A percentile compares a stretch with the other conserved stretches of the same genome.
These are phyloP conservation scores for Anagrus nilaparvatae DNA, from an alignment of 1,140 invertebrate species.

Conservation along the genomic window DNA sequence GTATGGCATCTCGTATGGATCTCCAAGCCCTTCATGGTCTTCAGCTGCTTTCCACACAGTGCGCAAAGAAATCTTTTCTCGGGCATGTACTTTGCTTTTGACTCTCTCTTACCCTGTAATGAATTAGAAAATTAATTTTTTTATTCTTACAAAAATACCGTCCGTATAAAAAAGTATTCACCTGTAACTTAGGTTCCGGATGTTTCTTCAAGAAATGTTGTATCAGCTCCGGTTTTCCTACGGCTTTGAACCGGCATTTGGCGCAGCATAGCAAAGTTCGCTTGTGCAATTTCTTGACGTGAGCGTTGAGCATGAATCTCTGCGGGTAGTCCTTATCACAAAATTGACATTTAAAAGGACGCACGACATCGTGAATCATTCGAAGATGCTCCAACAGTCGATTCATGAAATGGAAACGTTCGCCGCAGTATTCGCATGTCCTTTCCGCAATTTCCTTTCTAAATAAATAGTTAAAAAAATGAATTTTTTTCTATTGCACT, in stretches of 20 bases:
- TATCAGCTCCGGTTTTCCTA: constrained; percentile 22
- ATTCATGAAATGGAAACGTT: constrained; percentile 16
- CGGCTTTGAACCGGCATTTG: constrained; percentile 19
- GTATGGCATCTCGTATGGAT: constrained; percentile 43
- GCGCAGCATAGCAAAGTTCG: constrained; percentile 13
- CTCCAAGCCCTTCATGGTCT: constrained; percentile 44
- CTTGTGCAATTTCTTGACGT: constrained; percentile 18
- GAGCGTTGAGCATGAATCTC: constrained; percentile 18
- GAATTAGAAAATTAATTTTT: no score
- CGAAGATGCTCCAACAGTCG: constrained; percentile 16
- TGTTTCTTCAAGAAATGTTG: constrained; percentile 23
- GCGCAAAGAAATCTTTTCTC: constrained; percentile 25
- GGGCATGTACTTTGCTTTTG: no score
- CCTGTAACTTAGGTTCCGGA: no score
- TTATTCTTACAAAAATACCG: no score
- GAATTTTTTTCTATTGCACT: no score
- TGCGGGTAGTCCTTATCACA: constrained; percentile 27
- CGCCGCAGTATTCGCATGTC: constrained; percentile 14
- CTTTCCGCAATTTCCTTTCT: constrained; percentile 13
- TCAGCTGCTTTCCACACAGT: constrained; percentile 33
- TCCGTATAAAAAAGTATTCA: no score
- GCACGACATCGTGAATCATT: constrained; percentile 12
- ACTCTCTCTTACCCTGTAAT: no score
- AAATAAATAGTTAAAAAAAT: no score
- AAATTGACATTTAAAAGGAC: constrained; percentile 25